Base-by-base conservation (phyloP, 2,113 vertebrate genomes). In the Tretioscincus oriximinensis region DNA sequence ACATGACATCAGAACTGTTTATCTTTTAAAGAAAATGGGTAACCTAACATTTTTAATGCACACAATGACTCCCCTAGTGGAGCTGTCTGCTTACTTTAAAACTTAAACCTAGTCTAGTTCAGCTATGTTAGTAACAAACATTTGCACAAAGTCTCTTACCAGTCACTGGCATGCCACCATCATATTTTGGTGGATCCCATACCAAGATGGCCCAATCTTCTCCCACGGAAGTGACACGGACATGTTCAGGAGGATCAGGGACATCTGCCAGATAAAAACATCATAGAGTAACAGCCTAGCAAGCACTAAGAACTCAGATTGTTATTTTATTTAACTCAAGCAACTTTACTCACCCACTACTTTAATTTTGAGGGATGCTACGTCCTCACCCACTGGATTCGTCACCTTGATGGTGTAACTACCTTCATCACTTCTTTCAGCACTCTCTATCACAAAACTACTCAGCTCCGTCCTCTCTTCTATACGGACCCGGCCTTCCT, bases 371-470 rank as follows among this genome's bases (percentile, higher is more conserved):
- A 98, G 61, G 45, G 94, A 84, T 22, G 95, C 96, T 68, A 94
- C 91, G 75, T 98, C 97, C 71, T 97, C 96, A 65, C 97, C 97
- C 0, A 71, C 90, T 0, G 97, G 96, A 90, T 98, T 98, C 67
- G 91, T 92, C 74, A 98, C 96, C 5, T 93, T 95, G 92, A 98
- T 97, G 85, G 88, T 92, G 88, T 98, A 98, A 2, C 21, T 79
- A 1, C 94, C 96, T 90, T 97, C 97, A 0, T 98, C 97, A 0
- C 12, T 67, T 47, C 92, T 91, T 88, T 95, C 93, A 0, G 97
- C 96, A 2, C 95, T 96, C 85, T 98, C 97, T 0, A 98, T 97
- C 28, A 98, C 92, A 0, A 98, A 96, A 91, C 95, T 97, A 95
- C 96, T 96, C 85, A 91, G 54, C 21, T 93, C 95, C 9, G 86